Evolutionary conservation across 2,888 invertebrate species (phyloP).

Genomic region (Cephus rjabovi): DNA sequence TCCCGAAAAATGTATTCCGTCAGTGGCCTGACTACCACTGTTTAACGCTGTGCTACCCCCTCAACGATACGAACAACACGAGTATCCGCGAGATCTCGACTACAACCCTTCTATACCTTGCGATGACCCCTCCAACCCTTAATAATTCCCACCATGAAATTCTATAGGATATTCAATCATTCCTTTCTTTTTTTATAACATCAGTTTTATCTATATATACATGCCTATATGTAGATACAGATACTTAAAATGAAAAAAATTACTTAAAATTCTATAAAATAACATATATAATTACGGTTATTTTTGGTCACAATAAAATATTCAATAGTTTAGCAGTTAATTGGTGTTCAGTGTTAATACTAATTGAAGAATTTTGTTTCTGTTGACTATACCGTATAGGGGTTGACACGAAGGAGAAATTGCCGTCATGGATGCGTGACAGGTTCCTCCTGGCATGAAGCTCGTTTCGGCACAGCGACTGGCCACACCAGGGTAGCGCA

Average conservation of each 20-base stretch:
- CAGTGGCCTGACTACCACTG: neutral
- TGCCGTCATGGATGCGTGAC: conserved; percentile 25
- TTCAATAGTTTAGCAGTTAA: neutral
- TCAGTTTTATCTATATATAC: too few species aligned
- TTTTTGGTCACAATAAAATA: neutral
- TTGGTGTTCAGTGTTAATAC: neutral
- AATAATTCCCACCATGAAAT: neutral
- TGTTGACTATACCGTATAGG: neutral
- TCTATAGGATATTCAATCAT: neutral
- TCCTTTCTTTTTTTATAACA: neutral
- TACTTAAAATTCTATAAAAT: neutral
- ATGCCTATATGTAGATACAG: neutral
- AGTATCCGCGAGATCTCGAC: neutral
- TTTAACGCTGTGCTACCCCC: neutral
- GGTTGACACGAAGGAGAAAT: neutral
- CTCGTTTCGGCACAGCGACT: conserved; percentile 39
- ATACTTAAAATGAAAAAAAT: neutral
- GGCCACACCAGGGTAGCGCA: neutral
- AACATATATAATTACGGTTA: neutral
- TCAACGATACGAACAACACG: neutral
- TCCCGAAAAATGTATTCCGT: neutral
- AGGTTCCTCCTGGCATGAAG: conserved; percentile 37
- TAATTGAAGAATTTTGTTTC: neutral
- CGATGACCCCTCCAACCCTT: neutral
- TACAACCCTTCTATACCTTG: neutral